phyloP scores from a whole-genome alignment of 2,797 vertebrate species.

The Cheirogaleus major region DNA sequence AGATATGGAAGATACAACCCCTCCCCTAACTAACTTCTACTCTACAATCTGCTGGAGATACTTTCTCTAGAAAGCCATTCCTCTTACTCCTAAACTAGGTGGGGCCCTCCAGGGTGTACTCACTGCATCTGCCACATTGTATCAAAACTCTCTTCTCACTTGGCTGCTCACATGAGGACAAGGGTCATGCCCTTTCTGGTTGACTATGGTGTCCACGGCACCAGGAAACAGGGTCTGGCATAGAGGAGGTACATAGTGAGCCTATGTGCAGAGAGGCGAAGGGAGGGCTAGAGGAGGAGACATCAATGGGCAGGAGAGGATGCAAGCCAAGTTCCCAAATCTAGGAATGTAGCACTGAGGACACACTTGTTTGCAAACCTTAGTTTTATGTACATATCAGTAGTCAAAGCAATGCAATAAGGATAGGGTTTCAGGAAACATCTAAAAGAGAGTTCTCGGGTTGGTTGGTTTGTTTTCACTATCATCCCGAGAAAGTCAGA shows the following conservation, averaged over 20 bases:
- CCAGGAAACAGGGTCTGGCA: not conserved
- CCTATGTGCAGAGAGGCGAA: not conserved
- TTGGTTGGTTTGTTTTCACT: not conserved
- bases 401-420: not conserved
- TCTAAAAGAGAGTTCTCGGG: not conserved
- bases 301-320: too few relatives aligned
- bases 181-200: not conserved
- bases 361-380: not conserved
- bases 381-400: not conserved
- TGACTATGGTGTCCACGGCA: not conserved
- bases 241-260: not conserved
- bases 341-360: not conserved
- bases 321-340: not conserved
- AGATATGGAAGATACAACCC: not conserved
- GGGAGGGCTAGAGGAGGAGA: not conserved
- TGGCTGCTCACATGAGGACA: not conserved
- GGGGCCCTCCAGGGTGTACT: not conserved
- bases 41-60: not conserved
- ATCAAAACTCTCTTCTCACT: not conserved
- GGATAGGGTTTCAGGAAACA: not conserved
- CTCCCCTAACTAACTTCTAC: not conserved
- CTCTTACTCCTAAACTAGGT: not conserved
- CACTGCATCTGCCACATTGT: not conserved
- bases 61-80: not conserved
- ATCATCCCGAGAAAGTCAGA: not conserved